Percentiles rank a stretch among this genome's conserved stretches.
These are phyloP conservation scores for Patella depressa DNA, from an alignment of 2,888 invertebrate genomes.

Conservation along the genomic window DNA sequence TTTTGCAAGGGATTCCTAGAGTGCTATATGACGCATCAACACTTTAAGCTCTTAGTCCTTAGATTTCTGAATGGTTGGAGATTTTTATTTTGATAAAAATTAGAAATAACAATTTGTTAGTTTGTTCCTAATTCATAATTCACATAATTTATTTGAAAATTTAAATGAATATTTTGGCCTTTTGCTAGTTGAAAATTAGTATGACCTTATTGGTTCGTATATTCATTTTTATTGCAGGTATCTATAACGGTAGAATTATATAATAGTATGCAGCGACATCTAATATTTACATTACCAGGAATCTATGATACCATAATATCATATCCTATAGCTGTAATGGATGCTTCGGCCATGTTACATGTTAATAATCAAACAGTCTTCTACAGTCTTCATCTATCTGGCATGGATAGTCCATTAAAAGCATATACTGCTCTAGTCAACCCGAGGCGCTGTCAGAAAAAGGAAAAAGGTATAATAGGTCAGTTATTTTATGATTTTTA, in stretches of 20 bases:
- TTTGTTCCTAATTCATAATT: too few relatives aligned
- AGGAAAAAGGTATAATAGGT: constrained; percentile 36
- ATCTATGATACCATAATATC: constrained; percentile 53
- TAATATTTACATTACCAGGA: constrained; percentile 55
- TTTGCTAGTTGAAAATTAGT: too few relatives aligned
- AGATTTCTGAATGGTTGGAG: too few relatives aligned
- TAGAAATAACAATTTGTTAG: too few relatives aligned
- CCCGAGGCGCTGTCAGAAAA: constrained; percentile 42
- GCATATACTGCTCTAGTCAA: constrained; percentile 50
- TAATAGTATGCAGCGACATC: constrained; percentile 45
- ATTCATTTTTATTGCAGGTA: constrained; percentile 37
- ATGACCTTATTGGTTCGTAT: too few relatives aligned
- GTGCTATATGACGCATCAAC: too few relatives aligned
- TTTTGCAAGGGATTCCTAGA: too few relatives aligned
- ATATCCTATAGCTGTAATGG: constrained; percentile 54
- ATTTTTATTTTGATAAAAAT: too few relatives aligned
- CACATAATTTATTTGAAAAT: too few relatives aligned
- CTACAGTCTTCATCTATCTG: constrained; percentile 54
- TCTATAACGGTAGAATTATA: constrained; percentile 53
- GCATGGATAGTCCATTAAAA: constrained; percentile 49
- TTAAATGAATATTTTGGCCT: too few relatives aligned
- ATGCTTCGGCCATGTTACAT: constrained; percentile 52
- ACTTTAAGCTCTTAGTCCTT: too few relatives aligned
- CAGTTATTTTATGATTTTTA: too few relatives aligned
- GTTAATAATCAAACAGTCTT: constrained; percentile 51